These are phyloP conservation scores for Peromyscus melanophrys DNA, from an alignment of 2,797 vertebrate species.

Conservation along the genomic window DNA sequence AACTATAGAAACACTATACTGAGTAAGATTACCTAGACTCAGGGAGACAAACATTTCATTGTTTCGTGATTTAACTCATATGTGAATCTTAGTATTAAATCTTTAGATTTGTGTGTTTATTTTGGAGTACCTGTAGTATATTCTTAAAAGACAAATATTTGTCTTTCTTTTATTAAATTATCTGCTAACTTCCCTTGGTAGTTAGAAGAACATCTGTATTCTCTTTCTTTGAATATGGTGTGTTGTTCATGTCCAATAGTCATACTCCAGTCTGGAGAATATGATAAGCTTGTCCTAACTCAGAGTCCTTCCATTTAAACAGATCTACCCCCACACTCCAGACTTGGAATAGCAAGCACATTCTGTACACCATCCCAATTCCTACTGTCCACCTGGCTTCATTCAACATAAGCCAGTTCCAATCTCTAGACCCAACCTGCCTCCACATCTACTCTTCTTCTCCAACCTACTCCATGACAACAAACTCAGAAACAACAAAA, in stretches of 20 bases:
- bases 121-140: not conserved
- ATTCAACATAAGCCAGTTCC: not conserved
- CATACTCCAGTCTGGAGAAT: not conserved
- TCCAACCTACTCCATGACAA: not conserved
- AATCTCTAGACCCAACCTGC: not conserved
- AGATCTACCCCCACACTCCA: not conserved
- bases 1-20: not conserved
- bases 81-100: not conserved
- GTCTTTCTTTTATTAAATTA: conserved; percentile 25
- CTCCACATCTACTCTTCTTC: not conserved
- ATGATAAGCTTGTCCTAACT: not conserved
- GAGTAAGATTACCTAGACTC: not conserved
- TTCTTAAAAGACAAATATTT: not conserved
- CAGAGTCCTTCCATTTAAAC: not conserved
- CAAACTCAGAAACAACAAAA: not conserved
- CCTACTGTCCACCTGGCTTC: not conserved
- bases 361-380: not conserved
- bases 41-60: not conserved
- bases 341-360: not conserved
- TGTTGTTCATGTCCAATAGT: conserved; percentile 7
- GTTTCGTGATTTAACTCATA: not conserved
- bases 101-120: not conserved
- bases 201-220: not conserved
- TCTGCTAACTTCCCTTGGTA: not conserved
- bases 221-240: not conserved